Base-by-base conservation (phyloP, 2,888 invertebrate species). In the Spisula subtruncata region DNA sequence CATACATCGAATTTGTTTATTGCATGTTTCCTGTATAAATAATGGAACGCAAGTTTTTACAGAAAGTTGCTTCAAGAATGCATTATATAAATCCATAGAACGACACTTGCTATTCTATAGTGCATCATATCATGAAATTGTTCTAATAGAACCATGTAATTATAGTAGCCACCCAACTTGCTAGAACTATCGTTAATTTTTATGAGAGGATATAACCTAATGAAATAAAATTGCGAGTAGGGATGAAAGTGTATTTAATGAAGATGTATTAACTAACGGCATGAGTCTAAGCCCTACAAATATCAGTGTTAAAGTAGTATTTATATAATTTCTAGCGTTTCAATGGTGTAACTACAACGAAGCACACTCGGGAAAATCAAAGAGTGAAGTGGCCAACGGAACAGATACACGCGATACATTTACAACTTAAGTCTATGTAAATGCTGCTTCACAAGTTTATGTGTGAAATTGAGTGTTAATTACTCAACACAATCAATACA, bases 251-350 rank as follows among this genome's bases (percentile, higher is more conserved):
- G n/a, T n/a, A n/a, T n/a, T n/a, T 86, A 86, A 86, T 81, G 75
- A 81, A 86, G 81, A 86, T 81, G 81, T 86, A 86, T 81, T 56
- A 46, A 81, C 25, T 35, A 16, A 66, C 81, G 12, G 20, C 80
- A 46, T 86, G 85, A 4, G 14, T 71, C 29, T 41, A 41, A 60
- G 14, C 32, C 46, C 41, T 54, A 29, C 81, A 80, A 81, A 86
- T 66, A 25, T 66, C 18, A 46, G 12, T 81, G 56, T 35, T 60
- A 20, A 32, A 81, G 16, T 81, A n/a, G 48, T 83, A 81, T 85
- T 88, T 85, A 83, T 88, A 88, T 85, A 85, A 51, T 88, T 88
- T 88, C 88, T 88, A 14, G 85, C 88, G 88, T 88, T 85, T 25
- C 54, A 66, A 32, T 80, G n/a, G n/a, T 10, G 32, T 29, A 16